Base-by-base conservation (phyloP, 2,797 vertebrate genomes). In the Amazonetta brasiliensis region DNA sequence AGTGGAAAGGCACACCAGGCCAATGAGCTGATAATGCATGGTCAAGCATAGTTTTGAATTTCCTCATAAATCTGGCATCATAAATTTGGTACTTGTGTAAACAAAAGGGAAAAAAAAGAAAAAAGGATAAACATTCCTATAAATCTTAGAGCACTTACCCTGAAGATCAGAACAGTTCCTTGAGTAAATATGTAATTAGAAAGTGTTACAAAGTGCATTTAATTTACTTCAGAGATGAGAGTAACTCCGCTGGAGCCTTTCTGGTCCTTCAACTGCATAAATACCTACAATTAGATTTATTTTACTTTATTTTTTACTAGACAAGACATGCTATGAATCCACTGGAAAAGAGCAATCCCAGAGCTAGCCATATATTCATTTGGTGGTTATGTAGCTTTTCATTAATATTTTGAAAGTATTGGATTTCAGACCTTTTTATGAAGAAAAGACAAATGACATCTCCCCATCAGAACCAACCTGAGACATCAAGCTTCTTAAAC, bases 321-420 rank as follows among this genome's bases (percentile, higher is more conserved):
- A 79, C 21, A 85, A 64, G 62, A 69, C n/a, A 63, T 41, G 13
- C 66, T 86, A 74, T 22, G 58, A 89, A 85, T 66, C 33, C 48
- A 37, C 21, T 52, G 55, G 76, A 94, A 94, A 89, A 89, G 76
- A 81, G 50, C 73, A 93, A 43, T 33, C 56, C 30, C 41, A 75
- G 37, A 19, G 31, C 71, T 48, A 91, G 68, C 84, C 69, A 63
- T 72, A 60, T 55, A 86, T 69, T 75, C 4, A 56, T 72, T 92
- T 86, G 54, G 52, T 82, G 67, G 33, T 90, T 75, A 72, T 31
- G 33, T 44, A 87, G 46, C 30, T 56, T 68, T 52, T n/a, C 68
- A 64, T 78, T 87, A 89, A 89, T 91, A 92, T 85, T 85, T 91
- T 92, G 68, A 89, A 93, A 88, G 83, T 52, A 87, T 39, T 89